phyloP scores from a whole-genome alignment of 2,888 invertebrate genomes.

The Drosophila quinaria region DNA sequence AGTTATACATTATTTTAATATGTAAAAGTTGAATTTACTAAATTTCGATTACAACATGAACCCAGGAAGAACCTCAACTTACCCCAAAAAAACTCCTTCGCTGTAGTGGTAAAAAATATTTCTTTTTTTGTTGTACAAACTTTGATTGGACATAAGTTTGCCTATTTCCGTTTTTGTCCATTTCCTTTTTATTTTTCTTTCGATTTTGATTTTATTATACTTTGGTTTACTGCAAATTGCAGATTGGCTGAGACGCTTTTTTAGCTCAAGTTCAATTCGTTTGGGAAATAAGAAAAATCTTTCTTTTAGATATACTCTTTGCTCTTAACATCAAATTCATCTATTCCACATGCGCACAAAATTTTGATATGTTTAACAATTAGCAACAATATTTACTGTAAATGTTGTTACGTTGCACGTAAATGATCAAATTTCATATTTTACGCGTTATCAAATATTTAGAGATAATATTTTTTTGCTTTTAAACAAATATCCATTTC shows the following conservation, averaged over 20 bases:
- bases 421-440: conserved; percentile 13
- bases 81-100: background rate
- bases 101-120: conserved; percentile 8
- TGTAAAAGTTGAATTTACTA: background rate
- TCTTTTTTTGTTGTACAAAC: conserved; percentile 27
- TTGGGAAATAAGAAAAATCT: conserved; percentile 42
- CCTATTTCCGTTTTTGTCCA: conserved; percentile 26
- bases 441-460: conserved; percentile 1
- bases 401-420: background rate
- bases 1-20: background rate
- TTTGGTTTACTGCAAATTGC: conserved; percentile 55
- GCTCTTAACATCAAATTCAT: background rate
- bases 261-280: conserved; percentile 42
- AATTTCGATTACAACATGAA: background rate
- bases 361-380: background rate
- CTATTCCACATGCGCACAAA: background rate
- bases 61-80: background rate
- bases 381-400: background rate
- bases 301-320: background rate
- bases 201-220: conserved; percentile 62
- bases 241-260: conserved; percentile 45
- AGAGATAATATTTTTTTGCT: conserved; percentile 4
- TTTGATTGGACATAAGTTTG: conserved; percentile 34
- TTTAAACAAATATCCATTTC: conserved; percentile 4
- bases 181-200: conserved; percentile 13